These are phyloP conservation scores for Parazoanthus darwini DNA, from an alignment of 92 coral and sea anemone genomes.

Conservation along the genomic window DNA sequence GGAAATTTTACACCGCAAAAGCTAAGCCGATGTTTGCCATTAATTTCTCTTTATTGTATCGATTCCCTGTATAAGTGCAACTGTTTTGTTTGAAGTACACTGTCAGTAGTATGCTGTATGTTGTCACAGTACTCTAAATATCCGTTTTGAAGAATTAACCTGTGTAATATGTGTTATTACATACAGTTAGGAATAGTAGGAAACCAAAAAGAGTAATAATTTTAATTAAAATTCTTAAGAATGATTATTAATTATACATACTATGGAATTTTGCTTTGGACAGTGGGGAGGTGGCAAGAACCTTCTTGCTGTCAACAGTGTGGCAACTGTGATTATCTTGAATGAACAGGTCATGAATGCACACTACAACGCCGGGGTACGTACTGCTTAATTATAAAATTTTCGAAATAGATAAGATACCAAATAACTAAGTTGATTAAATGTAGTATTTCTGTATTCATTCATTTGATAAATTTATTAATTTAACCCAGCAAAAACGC, in stretches of 20 bases:
- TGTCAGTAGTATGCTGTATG: no score
- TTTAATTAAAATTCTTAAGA: no score
- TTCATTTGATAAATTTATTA: background rate
- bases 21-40: background rate
- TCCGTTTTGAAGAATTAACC: no score
- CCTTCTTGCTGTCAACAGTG: constrained; percentile 88
- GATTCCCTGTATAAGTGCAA: no score
- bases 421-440: no score
- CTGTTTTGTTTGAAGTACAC: no score
- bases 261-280: background rate
- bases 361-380: constrained; percentile 82
- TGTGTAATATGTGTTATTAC: no score
- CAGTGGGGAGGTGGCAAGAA: constrained; percentile 90
- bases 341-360: constrained; percentile 98
- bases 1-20: no score
- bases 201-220: background rate
- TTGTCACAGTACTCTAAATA: background rate
- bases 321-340: constrained; percentile 85
- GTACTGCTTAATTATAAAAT: background rate
- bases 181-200: background rate
- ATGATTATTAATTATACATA: no score
- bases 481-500: background rate
- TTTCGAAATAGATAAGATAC: background rate
- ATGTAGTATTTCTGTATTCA: no score
- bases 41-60: no score